Conservation (phyloP, 1,140 invertebrate genomes). For the Paraescarpia echinospica region DNA sequence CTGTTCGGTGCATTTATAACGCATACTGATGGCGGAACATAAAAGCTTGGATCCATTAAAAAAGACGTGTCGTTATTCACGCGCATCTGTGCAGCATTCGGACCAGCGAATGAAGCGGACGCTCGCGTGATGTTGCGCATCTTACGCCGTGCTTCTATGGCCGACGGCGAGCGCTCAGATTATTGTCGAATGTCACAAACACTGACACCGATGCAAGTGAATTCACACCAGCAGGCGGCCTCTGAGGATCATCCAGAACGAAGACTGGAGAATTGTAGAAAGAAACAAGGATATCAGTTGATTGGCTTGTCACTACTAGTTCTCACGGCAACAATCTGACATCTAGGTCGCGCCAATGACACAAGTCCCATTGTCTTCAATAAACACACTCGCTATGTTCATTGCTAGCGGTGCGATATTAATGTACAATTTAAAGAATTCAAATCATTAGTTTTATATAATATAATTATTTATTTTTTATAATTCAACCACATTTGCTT, state of each 20-base stretch:
- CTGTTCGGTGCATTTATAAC: slow-evolving; percentile 5
- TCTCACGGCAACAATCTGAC: not conserved
- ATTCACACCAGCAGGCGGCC: not conserved
- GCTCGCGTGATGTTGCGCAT: not conserved
- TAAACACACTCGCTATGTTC: not conserved
- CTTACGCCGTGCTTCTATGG: not conserved
- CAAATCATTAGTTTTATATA: too few species aligned
- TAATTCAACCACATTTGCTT: too few species aligned
- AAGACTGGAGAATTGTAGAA: not conserved
- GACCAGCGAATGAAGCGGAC: not conserved
- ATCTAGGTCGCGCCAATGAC: not conserved
- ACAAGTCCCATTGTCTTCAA: not conserved
- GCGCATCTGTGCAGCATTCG: not conserved
- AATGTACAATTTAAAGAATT: too few species aligned
- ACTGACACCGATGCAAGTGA: not conserved
- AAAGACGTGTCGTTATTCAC: not conserved
- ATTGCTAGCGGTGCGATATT: too few species aligned
- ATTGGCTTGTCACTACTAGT: not conserved
- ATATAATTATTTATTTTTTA: too few species aligned
- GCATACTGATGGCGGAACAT: slow-evolving; percentile 3
- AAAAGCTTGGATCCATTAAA: slow-evolving; percentile 6
- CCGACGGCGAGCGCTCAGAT: not conserved
- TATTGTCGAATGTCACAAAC: not conserved
- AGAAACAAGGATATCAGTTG: slow-evolving; percentile 5
- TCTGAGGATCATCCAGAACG: not conserved